Evolutionary conservation across 2,797 vertebrate genomes (phyloP).

Genomic region (Notamacropus eugenii): DNA sequence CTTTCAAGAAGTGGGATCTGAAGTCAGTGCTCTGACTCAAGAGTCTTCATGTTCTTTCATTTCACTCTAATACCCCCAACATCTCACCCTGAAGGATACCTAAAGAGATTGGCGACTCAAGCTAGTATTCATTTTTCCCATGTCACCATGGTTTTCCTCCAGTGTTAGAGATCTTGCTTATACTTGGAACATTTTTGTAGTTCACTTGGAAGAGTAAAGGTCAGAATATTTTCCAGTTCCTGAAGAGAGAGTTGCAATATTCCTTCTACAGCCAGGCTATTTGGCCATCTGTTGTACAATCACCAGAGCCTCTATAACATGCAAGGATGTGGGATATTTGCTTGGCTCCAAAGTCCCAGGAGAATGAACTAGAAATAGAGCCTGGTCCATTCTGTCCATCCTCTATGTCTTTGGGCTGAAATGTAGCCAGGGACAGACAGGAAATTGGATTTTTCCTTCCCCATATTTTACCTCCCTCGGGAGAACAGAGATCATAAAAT

Average conservation of each 20-base stretch:
- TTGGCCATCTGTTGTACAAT: background rate
- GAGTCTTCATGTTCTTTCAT: background rate
- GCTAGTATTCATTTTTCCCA: background rate
- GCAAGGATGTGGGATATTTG: background rate
- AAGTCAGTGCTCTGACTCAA: background rate
- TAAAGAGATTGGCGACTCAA: background rate
- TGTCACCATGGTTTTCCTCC: background rate
- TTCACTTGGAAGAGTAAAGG: background rate
- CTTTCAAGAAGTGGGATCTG: background rate
- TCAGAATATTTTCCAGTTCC: background rate
- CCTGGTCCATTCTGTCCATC: background rate
- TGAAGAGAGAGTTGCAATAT: background rate
- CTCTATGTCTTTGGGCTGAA: accelerated
- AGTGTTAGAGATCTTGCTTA: background rate
- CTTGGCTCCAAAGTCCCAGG: background rate
- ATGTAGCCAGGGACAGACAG: background rate
- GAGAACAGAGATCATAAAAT: background rate
- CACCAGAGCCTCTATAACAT: background rate
- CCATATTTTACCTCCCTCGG: background rate
- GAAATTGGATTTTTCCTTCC: background rate
- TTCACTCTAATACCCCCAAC: background rate
- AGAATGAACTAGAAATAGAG: background rate
- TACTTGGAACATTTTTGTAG: conserved; percentile 1
- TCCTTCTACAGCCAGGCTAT: background rate
- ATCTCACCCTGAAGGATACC: background rate